These are phyloP conservation scores for Agrochola circellaris DNA, from an alignment of 2,888 invertebrate genomes.

Conservation along the genomic window DNA sequence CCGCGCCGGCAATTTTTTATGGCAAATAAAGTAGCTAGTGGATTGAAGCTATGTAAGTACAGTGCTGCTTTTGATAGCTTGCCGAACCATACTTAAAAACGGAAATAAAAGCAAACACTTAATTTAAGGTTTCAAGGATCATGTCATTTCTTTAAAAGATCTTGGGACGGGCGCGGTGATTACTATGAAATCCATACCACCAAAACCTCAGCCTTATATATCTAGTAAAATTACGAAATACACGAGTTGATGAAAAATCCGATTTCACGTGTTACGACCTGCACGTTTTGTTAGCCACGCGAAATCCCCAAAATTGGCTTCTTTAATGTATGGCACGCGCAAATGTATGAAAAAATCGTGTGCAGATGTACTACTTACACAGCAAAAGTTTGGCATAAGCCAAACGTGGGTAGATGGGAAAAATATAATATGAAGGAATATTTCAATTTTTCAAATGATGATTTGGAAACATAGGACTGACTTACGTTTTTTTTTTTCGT, in stretches of 20 bases:
- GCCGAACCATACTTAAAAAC: background rate
- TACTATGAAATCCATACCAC: background rate
- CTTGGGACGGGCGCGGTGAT: background rate
- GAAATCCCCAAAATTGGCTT: constrained; percentile 74
- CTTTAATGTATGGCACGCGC: constrained; percentile 75
- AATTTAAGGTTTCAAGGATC: background rate
- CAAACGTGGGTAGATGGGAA: constrained; percentile 42
- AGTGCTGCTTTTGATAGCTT: background rate
- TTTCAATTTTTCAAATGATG: constrained; percentile 43
- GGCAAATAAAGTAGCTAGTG: background rate
- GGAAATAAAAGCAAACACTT: background rate
- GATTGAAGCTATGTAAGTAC: background rate
- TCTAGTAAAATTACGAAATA: constrained; percentile 51
- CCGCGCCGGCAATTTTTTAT: background rate
- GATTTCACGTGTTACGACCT: constrained; percentile 58
- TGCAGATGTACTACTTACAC: constrained; percentile 65
- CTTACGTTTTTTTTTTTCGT: constrained; percentile 16
- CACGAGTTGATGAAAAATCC: constrained; percentile 54
- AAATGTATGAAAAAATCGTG: constrained; percentile 70
- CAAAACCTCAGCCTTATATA: constrained; percentile 9
- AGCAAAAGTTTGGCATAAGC: constrained; percentile 64
- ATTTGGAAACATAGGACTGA: constrained; percentile 36
- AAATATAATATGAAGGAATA: constrained; percentile 48
- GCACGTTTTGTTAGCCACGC: constrained; percentile 69
- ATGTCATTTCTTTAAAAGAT: background rate